These are phyloP conservation scores for Acyrthosiphon pisum DNA, from an alignment of 1,140 invertebrate genomes.

Conservation along the genomic window DNA sequence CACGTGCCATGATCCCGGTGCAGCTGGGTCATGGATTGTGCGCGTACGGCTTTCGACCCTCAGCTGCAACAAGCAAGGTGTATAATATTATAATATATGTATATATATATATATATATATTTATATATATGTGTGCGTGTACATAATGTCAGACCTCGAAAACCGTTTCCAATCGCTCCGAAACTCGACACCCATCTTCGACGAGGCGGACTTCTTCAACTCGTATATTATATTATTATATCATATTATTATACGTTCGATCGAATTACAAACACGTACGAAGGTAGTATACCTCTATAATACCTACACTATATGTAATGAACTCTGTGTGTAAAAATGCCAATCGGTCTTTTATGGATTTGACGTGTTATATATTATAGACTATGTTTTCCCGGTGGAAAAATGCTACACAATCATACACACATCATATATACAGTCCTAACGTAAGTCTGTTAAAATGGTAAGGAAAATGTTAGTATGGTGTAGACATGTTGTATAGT, in stretches of 20 bases:
- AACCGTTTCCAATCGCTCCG: conserved; percentile 28
- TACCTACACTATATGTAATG: not conserved
- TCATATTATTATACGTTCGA: conserved; percentile 1
- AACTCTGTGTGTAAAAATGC: not conserved
- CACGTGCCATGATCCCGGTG: not conserved
- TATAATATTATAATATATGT: not conserved
- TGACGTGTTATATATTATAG: not conserved
- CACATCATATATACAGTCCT: too few relatives aligned
- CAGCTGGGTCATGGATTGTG: not conserved
- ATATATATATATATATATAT: too few relatives aligned
- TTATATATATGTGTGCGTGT: too few relatives aligned
- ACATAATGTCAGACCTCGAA: not conserved
- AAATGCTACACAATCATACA: not conserved
- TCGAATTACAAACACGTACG: conserved; percentile 1
- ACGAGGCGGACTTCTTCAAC: not conserved
- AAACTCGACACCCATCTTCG: not conserved
- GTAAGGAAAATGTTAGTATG: too few relatives aligned
- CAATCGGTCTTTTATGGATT: not conserved
- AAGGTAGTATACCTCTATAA: too few relatives aligned
- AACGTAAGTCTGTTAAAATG: too few relatives aligned
- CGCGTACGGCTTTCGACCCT: not conserved
- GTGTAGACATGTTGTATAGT: too few relatives aligned
- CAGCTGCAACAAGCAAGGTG: not conserved
- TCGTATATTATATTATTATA: not conserved
- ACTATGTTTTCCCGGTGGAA: not conserved